Conservation (phyloP, 2,113 vertebrate genomes). For the Colaptes auratus region DNA sequence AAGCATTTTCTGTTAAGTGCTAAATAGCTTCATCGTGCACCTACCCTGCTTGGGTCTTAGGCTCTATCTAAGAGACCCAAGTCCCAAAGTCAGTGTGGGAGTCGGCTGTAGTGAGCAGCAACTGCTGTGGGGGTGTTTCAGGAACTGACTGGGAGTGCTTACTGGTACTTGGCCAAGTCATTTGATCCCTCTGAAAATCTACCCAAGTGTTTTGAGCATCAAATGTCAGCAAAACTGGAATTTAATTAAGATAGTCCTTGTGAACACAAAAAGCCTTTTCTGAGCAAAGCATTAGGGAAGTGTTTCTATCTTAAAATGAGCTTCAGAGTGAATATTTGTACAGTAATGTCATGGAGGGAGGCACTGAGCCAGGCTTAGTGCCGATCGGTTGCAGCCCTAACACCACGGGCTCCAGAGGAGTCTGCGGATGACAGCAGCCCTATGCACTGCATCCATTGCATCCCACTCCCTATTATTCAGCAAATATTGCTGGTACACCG, state of each 20-base stretch:
- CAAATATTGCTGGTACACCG: background rate
- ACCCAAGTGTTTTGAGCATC: background rate
- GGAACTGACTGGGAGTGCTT: constrained; percentile 6
- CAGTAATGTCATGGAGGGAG: background rate
- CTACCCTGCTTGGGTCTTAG: constrained; percentile 21
- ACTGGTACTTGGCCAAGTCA: background rate
- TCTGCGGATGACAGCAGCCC: background rate
- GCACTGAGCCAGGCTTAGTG: background rate
- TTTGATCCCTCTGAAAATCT: constrained; percentile 12
- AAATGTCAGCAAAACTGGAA: background rate
- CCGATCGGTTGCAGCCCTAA: background rate
- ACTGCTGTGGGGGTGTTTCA: constrained; percentile 30
- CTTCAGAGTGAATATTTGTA: background rate
- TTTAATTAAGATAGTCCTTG: background rate
- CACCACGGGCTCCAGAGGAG: background rate
- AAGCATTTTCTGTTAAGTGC: background rate
- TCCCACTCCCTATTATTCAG: fast-evolving
- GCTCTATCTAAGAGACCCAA: background rate
- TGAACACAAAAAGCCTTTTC: background rate
- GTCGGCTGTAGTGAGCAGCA: constrained; percentile 33
- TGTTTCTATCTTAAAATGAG: background rate
- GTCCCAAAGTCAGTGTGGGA: background rate
- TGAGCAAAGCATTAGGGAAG: background rate
- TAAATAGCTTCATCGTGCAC: background rate
- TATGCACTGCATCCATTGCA: fast-evolving